Conservation (phyloP, 2,113 vertebrate species). For the Camelus dromedarius region DNA sequence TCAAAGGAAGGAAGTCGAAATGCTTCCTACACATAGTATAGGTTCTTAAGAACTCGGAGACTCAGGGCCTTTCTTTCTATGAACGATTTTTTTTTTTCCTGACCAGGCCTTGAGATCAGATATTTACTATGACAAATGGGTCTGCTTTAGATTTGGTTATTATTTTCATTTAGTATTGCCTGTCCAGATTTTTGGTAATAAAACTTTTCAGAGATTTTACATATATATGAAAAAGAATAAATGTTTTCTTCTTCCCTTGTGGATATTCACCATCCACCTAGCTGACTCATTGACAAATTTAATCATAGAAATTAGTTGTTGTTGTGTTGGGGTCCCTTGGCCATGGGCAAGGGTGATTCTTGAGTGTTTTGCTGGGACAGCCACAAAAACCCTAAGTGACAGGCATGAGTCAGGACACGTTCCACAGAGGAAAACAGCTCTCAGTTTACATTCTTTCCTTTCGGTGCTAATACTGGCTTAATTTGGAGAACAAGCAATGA, state of each 20-base stretch:
- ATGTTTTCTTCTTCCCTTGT: slow-evolving; percentile 38
- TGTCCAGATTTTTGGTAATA: slow-evolving; percentile 50
- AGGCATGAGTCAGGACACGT: neutral
- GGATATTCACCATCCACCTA: neutral
- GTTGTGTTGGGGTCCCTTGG: neutral
- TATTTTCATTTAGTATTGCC: slow-evolving; percentile 70
- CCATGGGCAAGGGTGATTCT: neutral
- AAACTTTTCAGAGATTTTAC: slow-evolving; percentile 60
- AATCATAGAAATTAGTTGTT: slow-evolving; percentile 40
- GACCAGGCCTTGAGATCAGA: slow-evolving; percentile 50
- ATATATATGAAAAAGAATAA: neutral
- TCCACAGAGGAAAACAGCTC: neutral
- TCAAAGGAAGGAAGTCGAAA: slow-evolving; percentile 7
- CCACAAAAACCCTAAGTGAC: neutral
- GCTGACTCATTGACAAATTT: slow-evolving; percentile 52
- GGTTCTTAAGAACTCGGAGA: neutral
- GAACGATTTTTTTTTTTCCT: slow-evolving; percentile 43
- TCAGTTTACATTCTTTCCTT: neutral
- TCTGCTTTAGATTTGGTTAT: slow-evolving; percentile 63
- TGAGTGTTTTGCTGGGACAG: neutral
- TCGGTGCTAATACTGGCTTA: neutral
- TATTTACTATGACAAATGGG: slow-evolving; percentile 64
- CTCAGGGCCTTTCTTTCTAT: neutral
- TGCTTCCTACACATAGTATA: slow-evolving; percentile 14
- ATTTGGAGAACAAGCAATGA: neutral